Conservation (phyloP, 2,113 vertebrate genomes). For the Orthochromis indermauri region DNA sequence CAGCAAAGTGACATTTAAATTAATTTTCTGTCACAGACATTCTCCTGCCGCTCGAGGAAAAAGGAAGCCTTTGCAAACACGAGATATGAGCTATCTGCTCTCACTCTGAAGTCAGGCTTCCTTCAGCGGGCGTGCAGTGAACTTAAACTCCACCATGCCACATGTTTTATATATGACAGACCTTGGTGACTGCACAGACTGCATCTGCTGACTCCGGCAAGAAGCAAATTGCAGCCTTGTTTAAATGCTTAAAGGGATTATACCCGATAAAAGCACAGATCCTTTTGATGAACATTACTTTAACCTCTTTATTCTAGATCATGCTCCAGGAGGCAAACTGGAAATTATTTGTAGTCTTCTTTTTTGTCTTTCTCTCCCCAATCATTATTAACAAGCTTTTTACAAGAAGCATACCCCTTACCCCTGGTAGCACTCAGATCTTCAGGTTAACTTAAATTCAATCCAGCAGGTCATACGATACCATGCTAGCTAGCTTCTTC, state of each 20-base stretch:
- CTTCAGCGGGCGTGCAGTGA: not conserved
- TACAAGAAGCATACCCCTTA: conserved; percentile 6
- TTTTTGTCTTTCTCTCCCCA: not conserved
- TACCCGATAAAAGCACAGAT: not conserved
- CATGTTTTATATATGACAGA: not conserved
- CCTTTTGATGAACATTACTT: not conserved
- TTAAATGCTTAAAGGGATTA: not conserved
- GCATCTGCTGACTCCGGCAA: not conserved
- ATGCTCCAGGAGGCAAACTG: not conserved
- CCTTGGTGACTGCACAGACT: not conserved
- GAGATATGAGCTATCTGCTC: conserved; percentile 26
- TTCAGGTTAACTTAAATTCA: conserved; percentile 54
- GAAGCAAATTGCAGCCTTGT: not conserved
- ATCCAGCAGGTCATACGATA: conserved; percentile 61
- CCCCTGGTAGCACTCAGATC: conserved; percentile 32
- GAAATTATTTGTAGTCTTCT: not conserved
- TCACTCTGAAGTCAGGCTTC: not conserved
- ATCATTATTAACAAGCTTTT: not conserved
- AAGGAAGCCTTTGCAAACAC: conserved; percentile 44
- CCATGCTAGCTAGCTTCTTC: conserved; percentile 33
- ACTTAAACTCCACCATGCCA: not conserved
- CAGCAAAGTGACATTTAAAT: conserved; percentile 45
- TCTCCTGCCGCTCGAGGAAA: conserved; percentile 8
- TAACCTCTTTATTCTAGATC: not conserved
- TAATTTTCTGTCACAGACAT: conserved; percentile 21